Evolutionary conservation across 2,888 invertebrate species (phyloP), one percentile per base, ranked within the genome.

Genomic region (Philereme transversata): DNA sequence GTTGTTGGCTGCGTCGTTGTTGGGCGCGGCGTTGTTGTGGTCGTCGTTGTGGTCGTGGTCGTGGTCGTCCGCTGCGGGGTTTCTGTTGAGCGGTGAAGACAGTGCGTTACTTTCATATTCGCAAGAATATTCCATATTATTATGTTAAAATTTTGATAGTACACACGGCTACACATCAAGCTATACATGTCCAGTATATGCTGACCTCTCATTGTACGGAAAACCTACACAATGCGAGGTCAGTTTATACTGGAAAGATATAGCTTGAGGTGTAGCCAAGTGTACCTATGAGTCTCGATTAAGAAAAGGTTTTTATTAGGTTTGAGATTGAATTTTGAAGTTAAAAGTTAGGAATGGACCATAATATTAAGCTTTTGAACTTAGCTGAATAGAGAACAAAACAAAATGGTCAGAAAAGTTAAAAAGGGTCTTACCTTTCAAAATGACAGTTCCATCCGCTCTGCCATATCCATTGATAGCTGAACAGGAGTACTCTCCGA

Each of bases 381-480:
- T 40, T 40, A 40, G 8, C 6, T 5, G 6, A 38, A 40, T 40
- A 40, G 6, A 40, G 7, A 10, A n/a, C 5, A 43, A 43, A 43
- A 3, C 5, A 43, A 5, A 3, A 5, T 5, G 44, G 11, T 2
- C 4, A 6, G 5, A 22, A 7, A 45, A 7, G 4, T 7, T 4
- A 45, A 45, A 34, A 52, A 33, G 4, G 9, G 4, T 41, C 69
- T 70, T 92, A 97, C 97, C 97, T 95, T 97, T 96, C 57, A 97
- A 88, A 69, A 95, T 93, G 68, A 97, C 95, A 57, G 94, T 90
- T 8, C 96, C 96, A 73, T 97, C 96, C 10, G 95, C 95, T 78
- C 95, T 96, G 5, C 97, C 97, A 55, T 97, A 93, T 22, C 95
- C 96, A 80, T 97, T 97, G 61, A 95, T 94, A 46, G 97, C 96